Evolutionary conservation across 1,140 invertebrate species (phyloP).

Genomic region (Luehdorfia chinensis): DNA sequence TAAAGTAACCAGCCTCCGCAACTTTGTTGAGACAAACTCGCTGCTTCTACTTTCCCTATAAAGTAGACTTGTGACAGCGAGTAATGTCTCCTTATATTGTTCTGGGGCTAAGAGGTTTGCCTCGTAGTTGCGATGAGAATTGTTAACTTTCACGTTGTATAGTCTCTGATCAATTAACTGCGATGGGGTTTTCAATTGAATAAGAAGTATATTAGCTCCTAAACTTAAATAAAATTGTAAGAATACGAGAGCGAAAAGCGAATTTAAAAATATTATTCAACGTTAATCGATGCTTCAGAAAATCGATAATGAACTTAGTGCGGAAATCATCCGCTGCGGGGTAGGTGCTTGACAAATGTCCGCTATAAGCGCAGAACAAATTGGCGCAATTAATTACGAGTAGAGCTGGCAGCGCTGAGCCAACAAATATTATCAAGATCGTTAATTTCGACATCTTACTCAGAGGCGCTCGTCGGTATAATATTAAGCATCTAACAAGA

Average conservation of each 20-base stretch:
- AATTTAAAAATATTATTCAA: too few relatives aligned
- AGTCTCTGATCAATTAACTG: slow-evolving; percentile 50
- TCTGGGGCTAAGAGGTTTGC: slow-evolving; percentile 72
- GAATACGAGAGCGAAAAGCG: too few relatives aligned
- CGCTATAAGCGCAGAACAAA: slow-evolving; percentile 74
- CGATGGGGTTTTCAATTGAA: slow-evolving; percentile 5
- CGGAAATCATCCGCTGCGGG: slow-evolving; percentile 62
- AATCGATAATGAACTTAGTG: slow-evolving; percentile 72
- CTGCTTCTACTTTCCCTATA: slow-evolving; percentile 68
- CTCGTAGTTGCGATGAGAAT: slow-evolving; percentile 63
- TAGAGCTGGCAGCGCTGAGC: slow-evolving; percentile 58
- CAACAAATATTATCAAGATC: slow-evolving; percentile 76
- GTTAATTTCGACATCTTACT: slow-evolving; percentile 73
- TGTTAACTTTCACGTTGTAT: slow-evolving; percentile 60
- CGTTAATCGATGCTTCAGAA: slow-evolving; percentile 51
- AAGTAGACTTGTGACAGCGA: slow-evolving; percentile 74
- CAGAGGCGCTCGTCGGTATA: slow-evolving; percentile 36
- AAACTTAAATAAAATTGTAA: too few relatives aligned
- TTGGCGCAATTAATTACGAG: slow-evolving; percentile 72
- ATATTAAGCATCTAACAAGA: slow-evolving; percentile 50
- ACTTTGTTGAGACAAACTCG: slow-evolving; percentile 67
- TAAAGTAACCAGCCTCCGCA: slow-evolving; percentile 58
- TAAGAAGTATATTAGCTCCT: too few relatives aligned
- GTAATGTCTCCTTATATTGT: slow-evolving; percentile 75
- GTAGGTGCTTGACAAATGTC: slow-evolving; percentile 70